These are phyloP conservation scores for Platycnemis pennipes DNA, from an alignment of 2,888 invertebrate species.

Conservation along the genomic window DNA sequence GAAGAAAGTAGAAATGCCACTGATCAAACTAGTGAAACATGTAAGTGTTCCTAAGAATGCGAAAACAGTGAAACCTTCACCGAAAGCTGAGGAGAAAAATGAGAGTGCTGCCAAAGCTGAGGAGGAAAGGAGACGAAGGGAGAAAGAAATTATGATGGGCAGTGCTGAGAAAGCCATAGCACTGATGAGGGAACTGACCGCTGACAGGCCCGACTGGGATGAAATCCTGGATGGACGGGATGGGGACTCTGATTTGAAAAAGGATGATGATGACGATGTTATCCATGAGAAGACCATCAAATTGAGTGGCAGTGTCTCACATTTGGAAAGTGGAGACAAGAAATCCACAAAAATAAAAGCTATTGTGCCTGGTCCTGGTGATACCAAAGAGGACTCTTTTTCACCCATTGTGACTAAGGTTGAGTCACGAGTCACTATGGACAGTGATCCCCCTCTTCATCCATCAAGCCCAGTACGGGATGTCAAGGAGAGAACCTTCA, in stretches of 20 bases:
- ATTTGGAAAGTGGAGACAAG: neutral
- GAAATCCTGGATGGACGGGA: conserved; percentile 25
- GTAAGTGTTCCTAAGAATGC: neutral
- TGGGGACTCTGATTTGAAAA: neutral
- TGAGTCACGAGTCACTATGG: neutral
- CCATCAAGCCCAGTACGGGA: conserved; percentile 33
- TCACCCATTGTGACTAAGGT: neutral
- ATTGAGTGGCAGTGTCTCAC: neutral
- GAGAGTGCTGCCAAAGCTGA: neutral
- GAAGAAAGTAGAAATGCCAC: conserved; percentile 76
- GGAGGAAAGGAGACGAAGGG: conserved; percentile 13
- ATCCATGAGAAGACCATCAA: neutral
- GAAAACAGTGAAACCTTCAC: neutral
- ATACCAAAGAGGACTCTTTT: neutral
- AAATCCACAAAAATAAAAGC: neutral
- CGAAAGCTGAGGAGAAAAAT: conserved; percentile 20
- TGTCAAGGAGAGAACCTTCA: conserved; percentile 63
- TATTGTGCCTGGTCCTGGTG: neutral
- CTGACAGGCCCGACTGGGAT: conserved; percentile 56
- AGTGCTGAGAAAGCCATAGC: conserved; percentile 59
- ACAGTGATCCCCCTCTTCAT: neutral
- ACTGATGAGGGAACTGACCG: conserved; percentile 30
- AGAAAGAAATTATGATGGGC: conserved; percentile 21
- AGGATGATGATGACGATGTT: neutral
- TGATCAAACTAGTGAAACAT: neutral